phyloP scores from a whole-genome alignment of 2,113 vertebrate species.

The Scophthalmus maximus region DNA sequence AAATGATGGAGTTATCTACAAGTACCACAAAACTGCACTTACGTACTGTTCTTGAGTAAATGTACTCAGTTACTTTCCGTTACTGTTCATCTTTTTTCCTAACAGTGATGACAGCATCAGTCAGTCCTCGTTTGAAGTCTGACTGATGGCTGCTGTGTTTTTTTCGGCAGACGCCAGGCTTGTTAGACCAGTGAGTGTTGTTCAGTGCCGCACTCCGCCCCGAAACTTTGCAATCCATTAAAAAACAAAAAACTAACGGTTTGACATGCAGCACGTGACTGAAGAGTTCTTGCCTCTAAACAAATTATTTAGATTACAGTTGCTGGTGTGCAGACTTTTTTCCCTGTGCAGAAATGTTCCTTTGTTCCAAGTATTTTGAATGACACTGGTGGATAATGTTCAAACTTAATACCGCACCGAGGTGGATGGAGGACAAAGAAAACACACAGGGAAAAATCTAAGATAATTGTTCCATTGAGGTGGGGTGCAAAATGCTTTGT shows the following conservation, averaged over 20 bases:
- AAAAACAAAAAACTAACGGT: conserved; percentile 15
- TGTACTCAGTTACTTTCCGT: neutral
- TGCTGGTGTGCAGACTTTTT: conserved; percentile 33
- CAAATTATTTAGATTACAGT: conserved; percentile 19
- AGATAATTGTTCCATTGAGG: conserved; percentile 59
- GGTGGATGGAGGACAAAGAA: conserved; percentile 40
- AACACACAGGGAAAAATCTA: conserved; percentile 11
- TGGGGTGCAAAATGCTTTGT: conserved; percentile 83
- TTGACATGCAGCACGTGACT: neutral
- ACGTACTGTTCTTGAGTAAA: too few relatives aligned
- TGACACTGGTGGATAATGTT: conserved; percentile 17
- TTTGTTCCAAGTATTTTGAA: conserved; percentile 38
- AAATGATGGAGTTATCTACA: neutral
- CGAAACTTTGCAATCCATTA: conserved; percentile 1
- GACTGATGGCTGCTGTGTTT: neutral
- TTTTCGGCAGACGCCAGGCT: conserved; percentile 25
- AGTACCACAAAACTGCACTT: neutral
- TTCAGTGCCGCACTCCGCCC: conserved; percentile 15
- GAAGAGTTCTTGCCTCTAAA: conserved; percentile 4
- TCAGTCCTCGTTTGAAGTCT: neutral
- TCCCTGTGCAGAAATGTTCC: conserved; percentile 6
- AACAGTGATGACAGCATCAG: neutral
- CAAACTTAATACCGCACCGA: conserved; percentile 30
- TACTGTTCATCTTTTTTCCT: neutral
- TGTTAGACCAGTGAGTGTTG: conserved; percentile 38